These are phyloP conservation scores for Parelbella ahira DNA, from an alignment of 2,888 invertebrate species.

Conservation along the genomic window DNA sequence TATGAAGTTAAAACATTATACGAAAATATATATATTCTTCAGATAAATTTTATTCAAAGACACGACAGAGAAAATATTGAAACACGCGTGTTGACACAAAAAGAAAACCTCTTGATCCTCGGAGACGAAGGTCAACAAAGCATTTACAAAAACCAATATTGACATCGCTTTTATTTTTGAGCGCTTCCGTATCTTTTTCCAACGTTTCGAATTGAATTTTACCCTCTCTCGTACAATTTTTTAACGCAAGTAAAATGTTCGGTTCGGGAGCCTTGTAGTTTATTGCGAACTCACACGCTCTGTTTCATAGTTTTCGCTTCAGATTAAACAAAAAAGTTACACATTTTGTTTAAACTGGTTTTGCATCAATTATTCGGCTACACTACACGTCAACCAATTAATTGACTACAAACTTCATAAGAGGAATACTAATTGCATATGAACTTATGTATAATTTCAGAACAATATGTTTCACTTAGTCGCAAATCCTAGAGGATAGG, in stretches of 20 bases:
- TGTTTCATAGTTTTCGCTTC: conserved; percentile 21
- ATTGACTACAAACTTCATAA: too few species aligned
- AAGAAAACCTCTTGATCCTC: too few species aligned
- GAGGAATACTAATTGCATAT: too few species aligned
- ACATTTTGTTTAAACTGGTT: conserved; percentile 3
- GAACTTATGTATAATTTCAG: too few species aligned
- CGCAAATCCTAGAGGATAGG: too few species aligned
- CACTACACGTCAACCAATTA: too few species aligned
- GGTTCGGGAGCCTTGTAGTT: conserved; percentile 14
- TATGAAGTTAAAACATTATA: too few species aligned
- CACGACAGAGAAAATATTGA: too few species aligned
- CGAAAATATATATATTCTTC: too few species aligned
- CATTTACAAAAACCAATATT: conserved; percentile 14
- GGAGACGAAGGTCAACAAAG: conserved; percentile 5
- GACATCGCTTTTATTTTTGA: conserved; percentile 9
- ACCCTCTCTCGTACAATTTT: conserved; percentile 1
- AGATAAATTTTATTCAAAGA: too few species aligned
- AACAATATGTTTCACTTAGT: too few species aligned
- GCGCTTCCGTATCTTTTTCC: conserved; percentile 6
- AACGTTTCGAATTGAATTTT: conserved; percentile 12
- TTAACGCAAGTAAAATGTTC: conserved; percentile 18
- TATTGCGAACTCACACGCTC: conserved; percentile 15
- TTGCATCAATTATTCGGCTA: background rate
- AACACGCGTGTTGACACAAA: too few species aligned
- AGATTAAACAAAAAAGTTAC: conserved; percentile 13